Evolutionary conservation across 2,888 invertebrate species (phyloP), one percentile per base, ranked within the genome.

Genomic region (Alloplasta piceator): DNA sequence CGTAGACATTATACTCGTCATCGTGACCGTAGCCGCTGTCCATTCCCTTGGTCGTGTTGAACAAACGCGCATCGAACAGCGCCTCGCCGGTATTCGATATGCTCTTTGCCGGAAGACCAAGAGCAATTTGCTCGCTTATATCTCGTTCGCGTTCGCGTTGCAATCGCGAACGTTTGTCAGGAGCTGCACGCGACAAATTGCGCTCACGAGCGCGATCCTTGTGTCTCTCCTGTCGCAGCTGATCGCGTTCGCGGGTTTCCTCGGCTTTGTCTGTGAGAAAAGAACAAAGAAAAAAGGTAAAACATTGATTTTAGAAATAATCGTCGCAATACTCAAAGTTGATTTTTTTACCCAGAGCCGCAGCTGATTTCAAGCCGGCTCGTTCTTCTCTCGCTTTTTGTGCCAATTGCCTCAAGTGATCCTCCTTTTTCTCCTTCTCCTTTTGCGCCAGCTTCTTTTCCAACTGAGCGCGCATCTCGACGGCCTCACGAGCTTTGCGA

Each of bases 351-450:
- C 91, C 92, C 66, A 91, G 86, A 46, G 90, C 89, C 4, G 93
- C 92, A 6, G 90, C 90, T 2, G 93, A 92, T 83, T 94, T 94
- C 85, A 96, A 94, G 81, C 98, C 99, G 46, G 98, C 98, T 80
- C 99, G 94, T 89, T 99, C 98, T 87, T 99, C 99, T 73, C 99
- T 94, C 0, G 99, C 99, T 89, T 98, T 96, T 91, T 98, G 98
- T 2, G 99, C 99, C 91, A 99, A 93, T 92, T 97, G 95, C 56
- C 98, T 94, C 88, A 99, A 93, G 93, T 98, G 97, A 85, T 99
- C 99, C 91, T 99, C 99, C 88, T 98, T 98, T 93, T 98, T 98
- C 91, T 99, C 99, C 91, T 99, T 99, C 91, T 99, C 99, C 87
- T 99, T 97, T 91, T 99, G 98, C 0, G 99, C 99, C 84, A 99